Evolutionary conservation across 1,140 invertebrate genomes (phyloP), one percentile per base, ranked within the genome.

Genomic region (Mya arenaria): DNA sequence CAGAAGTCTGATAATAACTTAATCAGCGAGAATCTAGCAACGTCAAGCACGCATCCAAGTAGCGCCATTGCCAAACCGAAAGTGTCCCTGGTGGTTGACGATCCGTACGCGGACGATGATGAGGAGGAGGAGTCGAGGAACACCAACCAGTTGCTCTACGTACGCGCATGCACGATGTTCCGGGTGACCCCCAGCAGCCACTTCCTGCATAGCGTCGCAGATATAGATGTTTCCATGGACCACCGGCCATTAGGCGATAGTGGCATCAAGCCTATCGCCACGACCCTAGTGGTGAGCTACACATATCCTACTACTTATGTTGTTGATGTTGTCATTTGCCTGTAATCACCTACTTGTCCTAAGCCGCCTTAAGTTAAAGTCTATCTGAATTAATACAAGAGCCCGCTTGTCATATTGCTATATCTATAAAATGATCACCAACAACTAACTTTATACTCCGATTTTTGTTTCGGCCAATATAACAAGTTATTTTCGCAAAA

Each of bases 191-290:
- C 75, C 8, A 68, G 62, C 10, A 68, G 48, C 28, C 62, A 68
- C 30, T 39, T 79, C 19, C 25, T 48, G 4, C 63, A 32, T 19
- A 37, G 62, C 25, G 10, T 79, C 10, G 39, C 48, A 25, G 34
- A 36, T 39, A n/a, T 79, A 10, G 25, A 79, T 4, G 28, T 79
- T 15, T 48, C 52, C 4, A 3, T 79, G 41, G 62, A 68, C 17
- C 65, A 79, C 34, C 75, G 66, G 44, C 36, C 75, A 6, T 32
- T 79, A 13, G 75, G 75, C 0, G 63, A 68, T 19, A 5, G 39
- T 8, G 75, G 75, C 15, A 60, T 48, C 6, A 79, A 79, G 30
- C 62, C 75, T 19, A 69, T 79, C 30, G 75, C 75, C 8, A 60
- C 65, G 30, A 32, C 75, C 13, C 36, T 79, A 5, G 75, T 79